phyloP scores from a whole-genome alignment of 37 sponge, comb jelly and placozoan genomes.

The Geodia barretti region DNA sequence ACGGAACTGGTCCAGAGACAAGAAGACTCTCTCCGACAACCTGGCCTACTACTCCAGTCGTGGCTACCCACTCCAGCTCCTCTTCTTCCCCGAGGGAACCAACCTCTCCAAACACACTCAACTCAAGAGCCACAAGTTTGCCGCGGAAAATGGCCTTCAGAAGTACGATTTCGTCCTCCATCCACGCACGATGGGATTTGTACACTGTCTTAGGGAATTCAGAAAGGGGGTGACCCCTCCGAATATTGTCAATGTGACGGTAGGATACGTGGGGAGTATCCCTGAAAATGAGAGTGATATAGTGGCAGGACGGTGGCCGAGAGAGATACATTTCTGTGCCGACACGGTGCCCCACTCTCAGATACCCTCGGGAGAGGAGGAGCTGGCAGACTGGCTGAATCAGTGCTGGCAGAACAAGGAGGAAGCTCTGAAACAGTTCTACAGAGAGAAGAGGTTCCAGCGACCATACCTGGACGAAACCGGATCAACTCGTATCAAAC shows the following conservation, averaged over 20 bases:
- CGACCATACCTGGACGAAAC: slow-evolving; percentile 7
- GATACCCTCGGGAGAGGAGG: slow-evolving; percentile 47
- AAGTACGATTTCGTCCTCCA: slow-evolving; percentile 82
- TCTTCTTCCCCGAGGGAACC: slow-evolving; percentile 96
- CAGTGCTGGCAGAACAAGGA: slow-evolving; percentile 76
- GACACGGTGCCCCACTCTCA: slow-evolving; percentile 10
- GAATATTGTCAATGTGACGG: slow-evolving; percentile 41
- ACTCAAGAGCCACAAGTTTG: slow-evolving; percentile 58
- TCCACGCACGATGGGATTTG: slow-evolving; percentile 86
- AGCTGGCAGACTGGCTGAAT: slow-evolving; percentile 66
- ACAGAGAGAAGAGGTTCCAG: slow-evolving; percentile 50
- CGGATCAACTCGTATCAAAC: background rate
- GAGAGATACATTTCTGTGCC: slow-evolving; percentile 68
- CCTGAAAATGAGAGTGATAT: slow-evolving; percentile 77
- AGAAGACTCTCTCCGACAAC: slow-evolving; percentile 40
- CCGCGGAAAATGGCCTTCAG: slow-evolving; percentile 62
- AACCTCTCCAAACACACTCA: slow-evolving; percentile 72
- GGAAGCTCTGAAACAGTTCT: slow-evolving; percentile 60
- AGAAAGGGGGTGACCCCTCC: slow-evolving; percentile 18
- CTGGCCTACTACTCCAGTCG: slow-evolving; percentile 53
- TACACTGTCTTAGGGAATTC: slow-evolving; percentile 59
- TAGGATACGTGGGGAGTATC: slow-evolving; percentile 60
- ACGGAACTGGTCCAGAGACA: slow-evolving; percentile 82
- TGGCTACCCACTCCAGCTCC: slow-evolving; percentile 74
- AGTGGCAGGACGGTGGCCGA: slow-evolving; percentile 61